Evolutionary conservation across 2,113 vertebrate species (phyloP).

Genomic region (zebrafish (Danio rerio)): DNA sequence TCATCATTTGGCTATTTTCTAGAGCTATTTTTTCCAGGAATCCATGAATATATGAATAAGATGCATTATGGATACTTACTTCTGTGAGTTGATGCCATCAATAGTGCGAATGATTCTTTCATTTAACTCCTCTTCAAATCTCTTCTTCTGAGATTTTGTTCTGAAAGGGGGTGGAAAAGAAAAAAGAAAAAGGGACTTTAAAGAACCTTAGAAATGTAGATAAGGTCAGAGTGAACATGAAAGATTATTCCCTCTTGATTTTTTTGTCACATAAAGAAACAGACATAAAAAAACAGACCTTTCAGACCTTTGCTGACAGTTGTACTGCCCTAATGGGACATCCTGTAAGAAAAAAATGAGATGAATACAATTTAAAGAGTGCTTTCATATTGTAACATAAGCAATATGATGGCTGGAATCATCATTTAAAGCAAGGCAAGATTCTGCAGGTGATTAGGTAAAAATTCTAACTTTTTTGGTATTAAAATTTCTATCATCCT

Average conservation of each 20-base stretch:
- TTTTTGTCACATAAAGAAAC: neutral
- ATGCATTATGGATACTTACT: conserved; percentile 76
- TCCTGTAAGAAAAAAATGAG: conserved; percentile 76
- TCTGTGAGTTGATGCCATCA: conserved; percentile 97
- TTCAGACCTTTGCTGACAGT: conserved; percentile 90
- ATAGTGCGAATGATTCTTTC: conserved; percentile 98
- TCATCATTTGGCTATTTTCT: neutral
- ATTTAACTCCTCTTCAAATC: conserved; percentile 96
- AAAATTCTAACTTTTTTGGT: no score
- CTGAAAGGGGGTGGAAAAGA: conserved; percentile 66
- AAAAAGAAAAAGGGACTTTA: neutral
- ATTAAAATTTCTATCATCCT: no score
- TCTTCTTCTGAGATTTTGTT: conserved; percentile 95
- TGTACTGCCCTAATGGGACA: conserved; percentile 92
- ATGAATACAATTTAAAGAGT: neutral
- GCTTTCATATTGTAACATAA: no score
- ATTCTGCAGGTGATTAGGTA: no score
- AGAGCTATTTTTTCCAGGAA: neutral
- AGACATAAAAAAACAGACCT: conserved; percentile 74
- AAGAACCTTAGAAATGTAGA: neutral
- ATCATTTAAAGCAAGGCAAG: neutral
- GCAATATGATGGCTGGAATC: neutral
- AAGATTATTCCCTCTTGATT: neutral
- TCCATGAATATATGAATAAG: neutral
- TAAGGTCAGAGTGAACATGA: neutral